These are phyloP conservation scores for Pungitius pungitius DNA, from an alignment of 2,113 vertebrate genomes.

Conservation along the genomic window DNA sequence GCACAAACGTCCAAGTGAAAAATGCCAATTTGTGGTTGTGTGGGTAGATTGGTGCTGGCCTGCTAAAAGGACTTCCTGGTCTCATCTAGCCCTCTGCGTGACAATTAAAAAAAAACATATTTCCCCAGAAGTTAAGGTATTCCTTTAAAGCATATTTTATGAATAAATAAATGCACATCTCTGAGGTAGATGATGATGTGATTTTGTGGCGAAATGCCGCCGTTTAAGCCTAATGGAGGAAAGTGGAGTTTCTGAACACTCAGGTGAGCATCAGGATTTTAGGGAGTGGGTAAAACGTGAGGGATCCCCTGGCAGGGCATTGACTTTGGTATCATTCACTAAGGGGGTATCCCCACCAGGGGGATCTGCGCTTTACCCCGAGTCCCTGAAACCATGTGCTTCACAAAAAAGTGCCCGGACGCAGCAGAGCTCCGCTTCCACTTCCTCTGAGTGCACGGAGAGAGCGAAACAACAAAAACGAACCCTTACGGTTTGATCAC, in stretches of 20 bases:
- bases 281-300: constrained; percentile 36
- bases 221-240: background rate
- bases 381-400: constrained; percentile 44
- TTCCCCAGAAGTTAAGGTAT: background rate
- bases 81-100: background rate
- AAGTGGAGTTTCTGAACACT: constrained; percentile 37
- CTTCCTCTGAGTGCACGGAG: constrained; percentile 19
- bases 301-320: constrained; percentile 65
- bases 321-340: constrained; percentile 84
- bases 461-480: constrained; percentile 21
- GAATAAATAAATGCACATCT: background rate
- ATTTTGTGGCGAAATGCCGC: constrained; percentile 10
- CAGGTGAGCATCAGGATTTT: constrained; percentile 25
- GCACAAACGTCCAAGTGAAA: background rate
- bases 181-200: background rate
- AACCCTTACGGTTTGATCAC: constrained; percentile 2
- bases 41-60: background rate
- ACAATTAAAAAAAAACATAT: background rate
- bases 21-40: background rate
- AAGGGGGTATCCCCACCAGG: constrained; percentile 69
- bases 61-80: background rate
- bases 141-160: background rate
- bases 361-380: constrained; percentile 43
- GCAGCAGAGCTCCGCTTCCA: constrained; percentile 7
- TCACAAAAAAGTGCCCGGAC: constrained; percentile 2